Evolutionary conservation across 1,140 invertebrate species (phyloP).

Genomic region (Yoshiicerus persimilis): DNA sequence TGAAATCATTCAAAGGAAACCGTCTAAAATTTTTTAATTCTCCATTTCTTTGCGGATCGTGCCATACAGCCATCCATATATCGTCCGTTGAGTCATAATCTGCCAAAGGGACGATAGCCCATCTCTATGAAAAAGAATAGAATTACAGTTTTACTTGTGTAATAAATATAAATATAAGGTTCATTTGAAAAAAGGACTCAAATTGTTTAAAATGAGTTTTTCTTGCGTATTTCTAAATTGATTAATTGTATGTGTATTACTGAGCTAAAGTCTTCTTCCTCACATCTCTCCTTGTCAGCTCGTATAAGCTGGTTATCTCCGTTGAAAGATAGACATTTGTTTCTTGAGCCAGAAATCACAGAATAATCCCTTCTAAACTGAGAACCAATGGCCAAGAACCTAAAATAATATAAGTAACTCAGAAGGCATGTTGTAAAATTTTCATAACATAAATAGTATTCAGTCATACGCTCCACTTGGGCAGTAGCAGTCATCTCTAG

Average conservation of each 20-base stretch:
- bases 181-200: neutral
- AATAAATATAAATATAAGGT: too few relatives aligned
- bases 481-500: neutral
- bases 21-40: neutral
- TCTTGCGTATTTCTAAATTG: too few relatives aligned
- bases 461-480: neutral
- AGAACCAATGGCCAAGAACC: neutral
- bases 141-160: too few relatives aligned
- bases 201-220: too few relatives aligned
- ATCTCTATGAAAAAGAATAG: too few relatives aligned
- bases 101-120: neutral
- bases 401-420: too few relatives aligned
- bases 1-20: neutral
- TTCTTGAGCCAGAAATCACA: neutral
- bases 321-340: neutral
- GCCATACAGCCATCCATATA: neutral
- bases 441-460: too few relatives aligned
- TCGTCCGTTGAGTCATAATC: neutral
- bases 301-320: too few relatives aligned
- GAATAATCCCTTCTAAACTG: neutral
- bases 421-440: too few relatives aligned
- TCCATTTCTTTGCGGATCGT: neutral
- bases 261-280: too few relatives aligned
- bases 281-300: too few relatives aligned
- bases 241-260: too few relatives aligned